A percentile compares a stretch with the other conserved stretches of the same genome.
Conservation (phyloP, 2,888 invertebrate species). For the Nasonovia ribisnigri region DNA sequence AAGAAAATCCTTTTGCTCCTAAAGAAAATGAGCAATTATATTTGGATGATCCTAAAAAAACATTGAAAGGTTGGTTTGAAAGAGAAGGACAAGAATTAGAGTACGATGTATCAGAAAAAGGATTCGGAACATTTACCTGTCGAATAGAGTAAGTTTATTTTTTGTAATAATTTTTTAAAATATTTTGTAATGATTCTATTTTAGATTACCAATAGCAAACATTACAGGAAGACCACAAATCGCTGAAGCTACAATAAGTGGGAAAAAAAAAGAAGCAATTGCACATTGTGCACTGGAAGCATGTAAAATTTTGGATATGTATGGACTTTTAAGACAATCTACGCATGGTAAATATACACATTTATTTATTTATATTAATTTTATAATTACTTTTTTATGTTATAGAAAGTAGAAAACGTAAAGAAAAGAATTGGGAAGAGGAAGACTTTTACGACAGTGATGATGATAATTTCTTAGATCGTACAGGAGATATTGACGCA, state of each 20-base stretch:
- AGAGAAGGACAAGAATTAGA: slow-evolving; percentile 88
- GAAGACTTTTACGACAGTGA: slow-evolving; percentile 95
- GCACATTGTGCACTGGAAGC: slow-evolving; percentile 95
- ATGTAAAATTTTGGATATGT: slow-evolving; percentile 87
- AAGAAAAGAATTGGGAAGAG: slow-evolving; percentile 83
- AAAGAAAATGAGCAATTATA: slow-evolving; percentile 90
- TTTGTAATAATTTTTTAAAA: neutral
- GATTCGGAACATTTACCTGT: slow-evolving; percentile 88
- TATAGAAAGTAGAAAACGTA: slow-evolving; percentile 84
- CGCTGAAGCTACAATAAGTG: slow-evolving; percentile 88
- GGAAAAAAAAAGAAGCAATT: slow-evolving; percentile 95
- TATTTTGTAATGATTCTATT: slow-evolving; percentile 34
- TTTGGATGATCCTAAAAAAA: slow-evolving; percentile 95
- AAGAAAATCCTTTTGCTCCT: slow-evolving; percentile 86
- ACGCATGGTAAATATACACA: slow-evolving; percentile 79
- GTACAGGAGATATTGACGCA: slow-evolving; percentile 89
- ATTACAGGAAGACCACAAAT: slow-evolving; percentile 68
- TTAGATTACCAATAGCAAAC: slow-evolving; percentile 66
- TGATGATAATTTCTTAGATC: slow-evolving; percentile 94
- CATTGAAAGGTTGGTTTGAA: slow-evolving; percentile 93
- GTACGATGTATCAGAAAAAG: slow-evolving; percentile 89
- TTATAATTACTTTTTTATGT: slow-evolving; percentile 25
- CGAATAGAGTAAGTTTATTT: slow-evolving; percentile 73
- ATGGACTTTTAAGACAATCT: slow-evolving; percentile 81
- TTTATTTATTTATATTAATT: slow-evolving; percentile 45